Conservation (phyloP, 2,888 invertebrate species). For the Drosophila seclusa region DNA sequence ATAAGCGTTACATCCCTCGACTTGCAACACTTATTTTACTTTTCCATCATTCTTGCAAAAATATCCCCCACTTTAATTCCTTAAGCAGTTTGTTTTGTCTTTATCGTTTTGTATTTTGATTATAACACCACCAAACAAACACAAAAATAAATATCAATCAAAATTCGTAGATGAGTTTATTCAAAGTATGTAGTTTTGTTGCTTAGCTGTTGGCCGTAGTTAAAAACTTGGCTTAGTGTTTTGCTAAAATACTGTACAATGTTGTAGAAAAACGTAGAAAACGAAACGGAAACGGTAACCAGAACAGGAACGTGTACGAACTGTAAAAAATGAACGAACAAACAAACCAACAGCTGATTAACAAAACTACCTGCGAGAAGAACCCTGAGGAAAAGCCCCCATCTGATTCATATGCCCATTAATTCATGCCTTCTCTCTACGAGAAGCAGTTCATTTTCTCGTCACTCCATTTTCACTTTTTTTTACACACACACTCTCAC, state of each 20-base stretch:
- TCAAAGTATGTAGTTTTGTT: constrained; percentile 73
- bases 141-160: constrained; percentile 24
- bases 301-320: constrained; percentile 15
- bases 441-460: constrained; percentile 7
- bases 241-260: constrained; percentile 40
- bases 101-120: constrained; percentile 53
- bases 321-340: constrained; percentile 3
- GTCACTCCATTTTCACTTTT: not conserved
- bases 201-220: constrained; percentile 77
- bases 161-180: constrained; percentile 46
- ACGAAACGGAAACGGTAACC: constrained; percentile 19
- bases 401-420: not conserved
- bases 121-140: constrained; percentile 34
- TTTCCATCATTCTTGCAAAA: constrained; percentile 27
- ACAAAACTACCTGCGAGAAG: constrained; percentile 62
- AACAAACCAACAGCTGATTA: constrained; percentile 71
- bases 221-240: constrained; percentile 50
- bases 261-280: constrained; percentile 34
- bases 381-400: not conserved
- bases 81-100: constrained; percentile 27
- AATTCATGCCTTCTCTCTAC: not conserved
- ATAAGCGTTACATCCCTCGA: not conserved
- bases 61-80: not conserved
- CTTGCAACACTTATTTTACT: not conserved
- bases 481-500: constrained; percentile 8